Conservation (phyloP, 2,797 vertebrate genomes). For the Astyanax mexicanus region DNA sequence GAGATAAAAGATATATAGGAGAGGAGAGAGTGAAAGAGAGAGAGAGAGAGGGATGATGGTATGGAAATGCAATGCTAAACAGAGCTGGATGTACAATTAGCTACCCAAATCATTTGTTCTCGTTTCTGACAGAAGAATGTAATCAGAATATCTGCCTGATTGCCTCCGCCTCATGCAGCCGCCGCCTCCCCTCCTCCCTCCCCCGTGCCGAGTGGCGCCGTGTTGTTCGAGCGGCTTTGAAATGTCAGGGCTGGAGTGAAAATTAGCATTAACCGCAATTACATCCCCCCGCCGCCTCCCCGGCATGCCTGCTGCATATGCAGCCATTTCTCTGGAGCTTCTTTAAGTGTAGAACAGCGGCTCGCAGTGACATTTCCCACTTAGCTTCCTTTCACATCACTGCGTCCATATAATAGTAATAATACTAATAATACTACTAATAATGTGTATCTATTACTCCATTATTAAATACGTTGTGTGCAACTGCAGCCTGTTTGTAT, state of each 20-base stretch:
- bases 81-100: conserved; percentile 37
- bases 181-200: background rate
- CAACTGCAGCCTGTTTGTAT: background rate
- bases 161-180: conserved; percentile 23
- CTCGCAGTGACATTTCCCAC: background rate
- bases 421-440: background rate
- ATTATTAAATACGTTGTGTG: background rate
- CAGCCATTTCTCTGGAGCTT: background rate
- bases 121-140: conserved; percentile 18
- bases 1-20: too few species aligned
- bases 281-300: background rate
- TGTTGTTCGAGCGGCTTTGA: conserved; percentile 17
- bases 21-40: background rate
- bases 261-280: conserved; percentile 31
- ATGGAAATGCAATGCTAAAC: conserved; percentile 29
- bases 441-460: background rate
- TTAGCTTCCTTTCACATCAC: conserved; percentile 6
- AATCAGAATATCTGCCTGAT: conserved; percentile 42
- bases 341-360: background rate
- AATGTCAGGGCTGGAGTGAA: conserved; percentile 20
- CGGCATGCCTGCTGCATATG: background rate
- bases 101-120: conserved; percentile 14
- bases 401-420: background rate
- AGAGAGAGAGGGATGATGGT: background rate
- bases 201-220: background rate